These are phyloP conservation scores for Eulimnadia texana DNA, from an alignment of 1,140 invertebrate species.

Conservation along the genomic window DNA sequence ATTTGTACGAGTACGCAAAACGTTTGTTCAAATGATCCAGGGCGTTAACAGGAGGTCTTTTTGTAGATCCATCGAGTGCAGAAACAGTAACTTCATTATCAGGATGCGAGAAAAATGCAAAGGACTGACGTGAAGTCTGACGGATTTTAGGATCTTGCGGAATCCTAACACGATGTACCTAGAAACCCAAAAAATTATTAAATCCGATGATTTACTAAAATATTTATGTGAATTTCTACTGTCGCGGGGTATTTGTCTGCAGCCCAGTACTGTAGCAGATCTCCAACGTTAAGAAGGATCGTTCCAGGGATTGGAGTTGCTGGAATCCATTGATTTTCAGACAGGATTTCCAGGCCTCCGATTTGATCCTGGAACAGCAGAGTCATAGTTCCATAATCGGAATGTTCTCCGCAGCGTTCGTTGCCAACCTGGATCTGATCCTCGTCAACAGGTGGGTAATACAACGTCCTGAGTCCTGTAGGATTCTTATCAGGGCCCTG, in stretches of 20 bases:
- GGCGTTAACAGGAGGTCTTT: constrained; percentile 5
- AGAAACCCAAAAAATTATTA: constrained; percentile 17
- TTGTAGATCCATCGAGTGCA: constrained; percentile 30
- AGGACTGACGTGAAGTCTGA: constrained; percentile 46
- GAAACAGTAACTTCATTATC: constrained; percentile 41
- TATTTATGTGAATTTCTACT: too few species aligned
- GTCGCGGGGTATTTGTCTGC: constrained; percentile 49
- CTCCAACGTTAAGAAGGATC: constrained; percentile 60
- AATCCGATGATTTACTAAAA: background rate
- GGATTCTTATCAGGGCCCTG: constrained; percentile 38
- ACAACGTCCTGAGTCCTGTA: constrained; percentile 47
- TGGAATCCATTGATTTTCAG: constrained; percentile 50
- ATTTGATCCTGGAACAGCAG: constrained; percentile 31
- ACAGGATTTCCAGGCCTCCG: constrained; percentile 31
- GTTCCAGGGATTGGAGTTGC: constrained; percentile 61
- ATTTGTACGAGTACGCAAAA: background rate
- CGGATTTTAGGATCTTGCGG: constrained; percentile 43
- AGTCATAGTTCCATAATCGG: constrained; percentile 32
- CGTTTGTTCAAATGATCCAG: background rate
- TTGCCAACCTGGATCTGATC: constrained; percentile 28
- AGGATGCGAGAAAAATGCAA: constrained; percentile 62
- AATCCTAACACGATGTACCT: constrained; percentile 55
- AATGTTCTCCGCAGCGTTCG: constrained; percentile 43
- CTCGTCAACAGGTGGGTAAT: constrained; percentile 42
- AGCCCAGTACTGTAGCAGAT: constrained; percentile 60